Evolutionary conservation across 2,113 vertebrate genomes (phyloP).

Genomic region (Myiozetetes cayanensis): DNA sequence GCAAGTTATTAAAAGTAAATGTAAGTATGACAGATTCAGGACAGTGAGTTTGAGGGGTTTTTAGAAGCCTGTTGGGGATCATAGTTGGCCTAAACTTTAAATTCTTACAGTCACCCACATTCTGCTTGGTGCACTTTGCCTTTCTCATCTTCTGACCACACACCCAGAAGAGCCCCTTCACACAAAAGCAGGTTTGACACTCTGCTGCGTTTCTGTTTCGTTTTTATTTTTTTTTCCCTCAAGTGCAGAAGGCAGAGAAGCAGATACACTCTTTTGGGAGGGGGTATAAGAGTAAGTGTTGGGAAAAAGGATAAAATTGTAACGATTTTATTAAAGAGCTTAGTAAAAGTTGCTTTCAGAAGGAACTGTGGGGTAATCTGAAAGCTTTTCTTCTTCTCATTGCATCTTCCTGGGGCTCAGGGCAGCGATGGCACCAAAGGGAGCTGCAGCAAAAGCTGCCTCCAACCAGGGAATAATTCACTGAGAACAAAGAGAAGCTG

Average conservation of each 20-base stretch:
- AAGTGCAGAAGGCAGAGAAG: neutral
- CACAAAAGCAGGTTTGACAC: neutral
- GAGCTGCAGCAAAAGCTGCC: neutral
- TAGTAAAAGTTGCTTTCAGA: neutral
- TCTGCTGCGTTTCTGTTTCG: neutral
- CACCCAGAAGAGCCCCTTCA: neutral
- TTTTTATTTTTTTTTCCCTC: neutral
- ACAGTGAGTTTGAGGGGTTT: neutral
- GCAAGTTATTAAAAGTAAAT: constrained; percentile 89
- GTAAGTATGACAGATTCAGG: constrained; percentile 72
- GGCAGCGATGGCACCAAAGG: neutral
- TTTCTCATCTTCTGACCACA: neutral
- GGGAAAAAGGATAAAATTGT: neutral
- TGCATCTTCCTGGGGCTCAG: neutral
- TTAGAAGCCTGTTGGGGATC: neutral
- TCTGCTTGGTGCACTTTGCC: neutral
- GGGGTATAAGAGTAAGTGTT: neutral
- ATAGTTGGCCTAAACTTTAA: neutral
- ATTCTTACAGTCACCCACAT: neutral
- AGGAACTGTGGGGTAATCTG: neutral
- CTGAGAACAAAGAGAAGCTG: neutral
- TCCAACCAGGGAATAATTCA: neutral
- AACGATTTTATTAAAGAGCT: neutral
- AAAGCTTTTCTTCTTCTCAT: neutral
- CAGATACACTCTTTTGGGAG: neutral